Percentiles rank a stretch among this genome's conserved stretches.
These are phyloP conservation scores for Butorides virescens DNA, from an alignment of 2,113 vertebrate genomes.

Conservation along the genomic window DNA sequence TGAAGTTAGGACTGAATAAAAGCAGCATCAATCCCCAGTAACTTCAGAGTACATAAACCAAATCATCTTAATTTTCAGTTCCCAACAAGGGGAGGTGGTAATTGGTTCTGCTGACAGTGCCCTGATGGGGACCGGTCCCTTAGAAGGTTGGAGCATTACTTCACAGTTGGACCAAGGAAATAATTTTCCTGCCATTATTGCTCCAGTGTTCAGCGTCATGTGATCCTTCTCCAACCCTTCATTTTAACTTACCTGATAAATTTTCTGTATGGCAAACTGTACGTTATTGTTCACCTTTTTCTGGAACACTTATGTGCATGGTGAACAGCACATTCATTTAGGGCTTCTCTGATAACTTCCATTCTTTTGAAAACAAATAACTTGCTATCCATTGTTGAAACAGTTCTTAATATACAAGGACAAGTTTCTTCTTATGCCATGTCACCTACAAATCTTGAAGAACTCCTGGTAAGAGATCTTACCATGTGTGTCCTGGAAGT, in stretches of 20 bases:
- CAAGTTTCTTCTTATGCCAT: not conserved
- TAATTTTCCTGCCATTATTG: not conserved
- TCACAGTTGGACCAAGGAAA: not conserved
- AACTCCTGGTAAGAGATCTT: not conserved
- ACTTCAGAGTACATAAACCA: not conserved
- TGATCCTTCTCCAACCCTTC: not conserved
- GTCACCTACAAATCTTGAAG: not conserved
- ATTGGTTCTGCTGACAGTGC: not conserved
- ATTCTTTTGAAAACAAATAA: not conserved
- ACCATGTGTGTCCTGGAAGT: not conserved
- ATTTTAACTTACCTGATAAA: not conserved
- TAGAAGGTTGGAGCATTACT: not conserved
- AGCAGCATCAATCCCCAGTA: not conserved
- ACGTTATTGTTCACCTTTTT: not conserved
- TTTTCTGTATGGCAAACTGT: not conserved
- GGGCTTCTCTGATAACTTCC: not conserved
- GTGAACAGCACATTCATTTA: not conserved
- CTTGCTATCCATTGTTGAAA: not conserved
- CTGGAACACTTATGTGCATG: accelerated
- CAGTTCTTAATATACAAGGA: not conserved
- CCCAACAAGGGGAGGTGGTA: not conserved
- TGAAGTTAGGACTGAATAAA: not conserved
- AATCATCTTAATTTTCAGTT: not conserved
- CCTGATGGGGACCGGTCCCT: not conserved
- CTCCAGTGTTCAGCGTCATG: not conserved